These are phyloP conservation scores for Microcaecilia unicolor DNA, from an alignment of 2,797 vertebrate species.

Conservation along the genomic window DNA sequence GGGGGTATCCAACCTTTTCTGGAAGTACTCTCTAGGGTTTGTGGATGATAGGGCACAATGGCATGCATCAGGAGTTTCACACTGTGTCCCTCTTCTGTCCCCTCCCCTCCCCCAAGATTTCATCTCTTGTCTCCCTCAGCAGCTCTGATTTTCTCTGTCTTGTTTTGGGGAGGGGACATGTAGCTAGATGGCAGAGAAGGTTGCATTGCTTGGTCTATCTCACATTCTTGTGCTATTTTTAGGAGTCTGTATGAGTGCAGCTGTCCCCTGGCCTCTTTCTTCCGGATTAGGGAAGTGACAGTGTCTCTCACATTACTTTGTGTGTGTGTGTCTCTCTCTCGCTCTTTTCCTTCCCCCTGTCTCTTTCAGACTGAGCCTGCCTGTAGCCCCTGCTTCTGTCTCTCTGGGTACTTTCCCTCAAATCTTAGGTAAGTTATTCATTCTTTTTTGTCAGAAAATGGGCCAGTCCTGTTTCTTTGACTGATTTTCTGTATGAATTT, in stretches of 20 bases:
- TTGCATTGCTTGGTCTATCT: too few species aligned
- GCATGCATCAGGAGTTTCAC: background rate
- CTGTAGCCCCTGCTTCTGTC: background rate
- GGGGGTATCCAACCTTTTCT: too few species aligned
- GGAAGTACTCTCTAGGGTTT: too few species aligned
- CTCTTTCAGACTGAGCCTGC: background rate
- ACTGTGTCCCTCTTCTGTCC: too few species aligned
- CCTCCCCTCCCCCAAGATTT: too few species aligned
- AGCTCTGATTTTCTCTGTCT: conserved; percentile 1
- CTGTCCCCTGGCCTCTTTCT: conserved; percentile 62
- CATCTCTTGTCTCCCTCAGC: background rate
- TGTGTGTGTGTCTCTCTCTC: conserved; percentile 18
- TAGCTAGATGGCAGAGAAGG: background rate
- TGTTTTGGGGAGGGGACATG: accelerated
- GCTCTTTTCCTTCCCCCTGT: conserved; percentile 8
- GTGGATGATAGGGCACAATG: background rate
- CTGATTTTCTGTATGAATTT: too few species aligned
- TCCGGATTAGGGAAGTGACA: conserved; percentile 49
- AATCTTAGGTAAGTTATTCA: conserved; percentile 10
- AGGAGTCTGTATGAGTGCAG: conserved; percentile 72
- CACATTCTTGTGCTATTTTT: conserved; percentile 78
- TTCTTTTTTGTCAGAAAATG: too few species aligned
- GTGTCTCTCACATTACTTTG: conserved; percentile 28
- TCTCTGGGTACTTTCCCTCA: background rate
- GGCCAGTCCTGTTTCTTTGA: too few species aligned